Evolutionary conservation across 2,797 vertebrate species (phyloP), one percentile per base, ranked within the genome.

Genomic region (Myiotriccus ornatus): DNA sequence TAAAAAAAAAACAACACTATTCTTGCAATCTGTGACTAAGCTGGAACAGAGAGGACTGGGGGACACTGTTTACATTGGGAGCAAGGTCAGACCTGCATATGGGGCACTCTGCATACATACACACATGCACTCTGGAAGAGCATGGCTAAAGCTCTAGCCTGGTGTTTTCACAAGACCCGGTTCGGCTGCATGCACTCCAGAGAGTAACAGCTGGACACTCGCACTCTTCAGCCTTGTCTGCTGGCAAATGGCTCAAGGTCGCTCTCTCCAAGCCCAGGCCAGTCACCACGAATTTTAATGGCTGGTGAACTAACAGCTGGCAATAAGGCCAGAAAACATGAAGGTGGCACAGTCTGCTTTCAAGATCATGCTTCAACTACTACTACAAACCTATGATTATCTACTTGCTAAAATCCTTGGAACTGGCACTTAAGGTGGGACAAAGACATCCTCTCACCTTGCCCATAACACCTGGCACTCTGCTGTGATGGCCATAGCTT

Each of bases 51-150:
- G 28, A 74, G 78, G n/a, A 69, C 21, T 3, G 6, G n/a, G 3
- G 22, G 25, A 78, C 10, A 6, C 22, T 49, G 56, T 37, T 68
- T 34, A 32, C 4, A 5, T 7, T 22, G 30, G 55, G n/a, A 79
- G n/a, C 21, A 59, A 46, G 55, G n/a, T 87, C 69, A 69, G 65
- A 27, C 34, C 59, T 57, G 50, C 55, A 56, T 24, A 4, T 1
- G 0, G 17, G 5, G 21, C 15, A 5, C 35, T n/a, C 47, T 19
- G 19, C 25, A 9, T 24, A 50, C 0, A 3, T 24, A 50, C 0
- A 3, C 23, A 76, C 4, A 7, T 2, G 10, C 18, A 8, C 25
- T 49, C 41, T 16, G 34, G 23, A 69, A 25, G 56, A 78, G 20
- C 57, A n/a, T 0, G 1, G 34, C 56, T 60, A n/a, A 65, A 81